A percentile compares a stretch with the other conserved stretches of the same genome.
These are phyloP conservation scores for Nasonia longicornis DNA, from an alignment of 1,140 invertebrate genomes.

Conservation along the genomic window DNA sequence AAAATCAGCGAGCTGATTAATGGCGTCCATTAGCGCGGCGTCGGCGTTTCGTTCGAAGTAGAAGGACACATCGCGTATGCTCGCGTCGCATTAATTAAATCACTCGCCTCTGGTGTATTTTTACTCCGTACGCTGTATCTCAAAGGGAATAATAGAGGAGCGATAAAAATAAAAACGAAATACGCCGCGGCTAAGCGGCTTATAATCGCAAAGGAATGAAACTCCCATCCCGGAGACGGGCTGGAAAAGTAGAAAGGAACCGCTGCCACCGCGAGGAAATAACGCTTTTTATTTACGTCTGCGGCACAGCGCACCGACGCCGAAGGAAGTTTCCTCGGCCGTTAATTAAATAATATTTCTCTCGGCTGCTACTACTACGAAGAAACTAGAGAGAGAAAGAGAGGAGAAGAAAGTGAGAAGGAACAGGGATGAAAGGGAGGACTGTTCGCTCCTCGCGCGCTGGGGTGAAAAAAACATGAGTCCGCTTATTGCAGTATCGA, in stretches of 20 bases:
- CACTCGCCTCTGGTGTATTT: no score
- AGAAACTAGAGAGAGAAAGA: not conserved
- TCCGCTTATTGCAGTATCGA: slow-evolving; percentile 66
- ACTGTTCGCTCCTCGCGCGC: not conserved
- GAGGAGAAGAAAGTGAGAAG: not conserved
- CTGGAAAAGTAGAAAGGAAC: slow-evolving; percentile 26
- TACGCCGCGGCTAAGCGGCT: not conserved
- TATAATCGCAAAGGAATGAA: not conserved
- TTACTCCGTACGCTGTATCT: no score
- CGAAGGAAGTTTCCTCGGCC: slow-evolving; percentile 41
- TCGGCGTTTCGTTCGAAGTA: no score
- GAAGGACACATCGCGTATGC: no score
- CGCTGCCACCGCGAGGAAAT: slow-evolving; percentile 46
- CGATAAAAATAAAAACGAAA: not conserved
- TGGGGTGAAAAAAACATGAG: slow-evolving; percentile 41
- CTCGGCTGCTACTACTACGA: slow-evolving; percentile 40
- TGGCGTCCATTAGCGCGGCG: no score
- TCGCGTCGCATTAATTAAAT: not conserved
- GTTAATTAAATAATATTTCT: slow-evolving; percentile 70
- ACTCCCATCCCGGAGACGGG: slow-evolving; percentile 2
- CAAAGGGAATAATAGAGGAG: not conserved
- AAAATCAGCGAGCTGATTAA: not conserved
- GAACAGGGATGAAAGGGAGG: not conserved
- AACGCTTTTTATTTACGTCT: slow-evolving; percentile 63
- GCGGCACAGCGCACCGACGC: not conserved